Base-by-base conservation (phyloP, 2,888 invertebrate species). In the Drosophila atripex region DNA sequence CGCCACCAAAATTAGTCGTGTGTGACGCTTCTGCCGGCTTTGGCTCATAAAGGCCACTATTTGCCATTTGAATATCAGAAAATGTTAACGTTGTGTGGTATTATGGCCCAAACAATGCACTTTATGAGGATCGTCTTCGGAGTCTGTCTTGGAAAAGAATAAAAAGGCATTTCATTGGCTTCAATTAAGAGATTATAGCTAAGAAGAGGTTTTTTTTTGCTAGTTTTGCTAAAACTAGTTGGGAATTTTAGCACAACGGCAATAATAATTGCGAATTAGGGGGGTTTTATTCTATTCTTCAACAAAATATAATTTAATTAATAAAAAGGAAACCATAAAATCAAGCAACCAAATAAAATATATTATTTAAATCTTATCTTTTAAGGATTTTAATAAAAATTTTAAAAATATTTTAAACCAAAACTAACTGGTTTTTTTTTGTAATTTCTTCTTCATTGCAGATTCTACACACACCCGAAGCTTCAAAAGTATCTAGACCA, bases 51-150 rank as follows among this genome's bases (percentile, higher is more conserved):
- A 83, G 78, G 78, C 75, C 75, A 82, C 63, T 78, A 75, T 71
- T 80, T 84, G 77, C 69, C 85, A 80, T 82, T 84, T 77, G 51
- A 76, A 57, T 58, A 35, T 50, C 56, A 9, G 49, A 23, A 43
- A 55, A 52, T 50, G 35, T 38, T 55, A 55, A 63, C 39, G 25
- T 53, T 50, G 51, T 47, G 38, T 46, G 23, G 35, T 54, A 54
- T 53, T 46, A 41, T 35, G 43, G 21, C 12, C 21, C 53, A 58
- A 39, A 50, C 56, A 56, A 56, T 56, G 57, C 60, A 47, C 14
- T 18, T 41, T 18, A 8, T 41, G 39, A 7, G 14, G 35, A 35
- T 35, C 7, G 7, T 35, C n/a, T 14, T 6, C 1, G 35, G 1
- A 9, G 7, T 7, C 28, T 8, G 28, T 28, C 28, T 35, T 2